Conservation (phyloP, 2,113 vertebrate species). For the Desmodus rotundus region DNA sequence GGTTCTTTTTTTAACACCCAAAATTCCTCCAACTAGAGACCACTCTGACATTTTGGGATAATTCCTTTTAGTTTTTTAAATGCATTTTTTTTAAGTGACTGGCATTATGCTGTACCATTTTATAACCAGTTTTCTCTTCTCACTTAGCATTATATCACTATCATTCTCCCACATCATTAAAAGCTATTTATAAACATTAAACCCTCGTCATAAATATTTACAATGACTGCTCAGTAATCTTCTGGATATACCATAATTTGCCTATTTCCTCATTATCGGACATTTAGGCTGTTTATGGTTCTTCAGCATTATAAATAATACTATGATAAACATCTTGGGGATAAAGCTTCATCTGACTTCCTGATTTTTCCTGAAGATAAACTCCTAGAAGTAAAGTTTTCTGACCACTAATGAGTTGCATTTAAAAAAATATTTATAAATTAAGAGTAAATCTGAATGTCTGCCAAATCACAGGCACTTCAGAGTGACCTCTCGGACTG, state of each 20-base stretch:
- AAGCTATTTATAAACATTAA: constrained; percentile 52
- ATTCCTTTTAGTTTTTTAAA: background rate
- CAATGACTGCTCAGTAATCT: background rate
- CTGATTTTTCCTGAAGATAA: background rate
- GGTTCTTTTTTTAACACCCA: background rate
- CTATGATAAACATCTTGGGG: background rate
- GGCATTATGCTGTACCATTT: background rate
- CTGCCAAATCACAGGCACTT: background rate
- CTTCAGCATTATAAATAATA: background rate
- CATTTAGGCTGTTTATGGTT: background rate
- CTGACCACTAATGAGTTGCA: background rate
- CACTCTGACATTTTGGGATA: background rate
- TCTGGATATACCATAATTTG: background rate
- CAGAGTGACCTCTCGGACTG: background rate
- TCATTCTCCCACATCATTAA: background rate
- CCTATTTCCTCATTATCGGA: background rate
- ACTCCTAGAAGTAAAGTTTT: background rate
- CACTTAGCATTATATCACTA: background rate
- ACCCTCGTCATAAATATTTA: constrained; percentile 32
- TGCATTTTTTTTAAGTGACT: constrained; percentile 20
- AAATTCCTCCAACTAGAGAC: background rate
- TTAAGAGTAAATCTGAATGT: background rate
- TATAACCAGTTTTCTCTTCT: background rate
- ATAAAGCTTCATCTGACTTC: background rate
- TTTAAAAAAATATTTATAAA: background rate